phyloP scores from a whole-genome alignment of 2,888 invertebrate species.

The Ornithoptera priamus region DNA sequence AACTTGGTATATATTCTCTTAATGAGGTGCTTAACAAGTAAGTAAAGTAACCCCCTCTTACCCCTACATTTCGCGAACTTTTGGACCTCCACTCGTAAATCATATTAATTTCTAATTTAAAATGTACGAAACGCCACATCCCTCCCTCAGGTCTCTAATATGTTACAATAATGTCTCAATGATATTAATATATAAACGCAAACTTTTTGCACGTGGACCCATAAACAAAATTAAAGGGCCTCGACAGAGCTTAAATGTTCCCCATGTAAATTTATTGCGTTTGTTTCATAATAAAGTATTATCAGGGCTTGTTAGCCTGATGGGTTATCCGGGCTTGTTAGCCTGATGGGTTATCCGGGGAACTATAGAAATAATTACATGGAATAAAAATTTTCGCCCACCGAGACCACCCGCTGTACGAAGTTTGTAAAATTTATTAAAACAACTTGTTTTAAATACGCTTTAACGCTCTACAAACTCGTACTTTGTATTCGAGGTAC shows the following conservation, averaged over 20 bases:
- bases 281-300: constrained; percentile 54
- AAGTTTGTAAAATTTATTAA: constrained; percentile 35
- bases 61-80: too few species aligned
- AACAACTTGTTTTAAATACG: constrained; percentile 22
- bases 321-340: constrained; percentile 45
- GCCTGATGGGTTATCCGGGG: constrained; percentile 41
- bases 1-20: too few species aligned
- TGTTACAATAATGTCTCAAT: constrained; percentile 1
- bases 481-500: not conserved
- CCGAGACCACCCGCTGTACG: constrained; percentile 47
- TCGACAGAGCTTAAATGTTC: constrained; percentile 52
- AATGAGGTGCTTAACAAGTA: too few species aligned
- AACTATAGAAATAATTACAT: constrained; percentile 50
- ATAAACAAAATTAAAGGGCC: constrained; percentile 39
- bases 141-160: not conserved
- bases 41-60: too few species aligned
- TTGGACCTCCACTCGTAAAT: not conserved
- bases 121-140: not conserved
- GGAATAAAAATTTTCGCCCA: constrained; percentile 42
- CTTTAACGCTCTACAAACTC: not conserved
- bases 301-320: constrained; percentile 48
- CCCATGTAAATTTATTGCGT: constrained; percentile 58
- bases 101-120: not conserved
- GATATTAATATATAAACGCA: constrained; percentile 11
- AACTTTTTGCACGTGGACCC: constrained; percentile 12